A percentile compares a stretch with the other conserved stretches of the same genome.
Conservation (phyloP, 2,888 invertebrate species). For the Melinaea marsaeus region DNA sequence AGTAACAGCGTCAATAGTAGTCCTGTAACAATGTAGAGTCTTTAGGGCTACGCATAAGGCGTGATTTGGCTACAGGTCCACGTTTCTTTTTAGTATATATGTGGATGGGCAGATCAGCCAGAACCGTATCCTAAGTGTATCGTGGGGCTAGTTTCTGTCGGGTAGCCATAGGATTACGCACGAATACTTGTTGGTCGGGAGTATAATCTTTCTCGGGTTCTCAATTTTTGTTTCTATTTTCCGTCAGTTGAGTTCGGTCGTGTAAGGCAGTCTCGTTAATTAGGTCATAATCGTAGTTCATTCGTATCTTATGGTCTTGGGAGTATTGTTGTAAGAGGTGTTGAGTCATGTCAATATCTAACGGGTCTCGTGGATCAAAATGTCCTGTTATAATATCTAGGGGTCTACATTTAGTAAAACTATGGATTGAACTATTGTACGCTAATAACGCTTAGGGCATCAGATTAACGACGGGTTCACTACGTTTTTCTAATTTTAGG, state of each 20-base stretch:
- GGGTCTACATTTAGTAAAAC: too few relatives aligned
- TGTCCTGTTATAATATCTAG: too few relatives aligned
- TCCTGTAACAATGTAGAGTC: conserved; percentile 11
- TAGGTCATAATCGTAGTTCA: not conserved
- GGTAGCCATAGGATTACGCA: conserved; percentile 19
- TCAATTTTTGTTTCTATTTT: conserved; percentile 18
- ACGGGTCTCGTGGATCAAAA: too few relatives aligned
- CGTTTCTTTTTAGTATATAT: conserved; percentile 25
- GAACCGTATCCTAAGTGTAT: conserved; percentile 21
- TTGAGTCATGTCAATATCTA: too few relatives aligned
- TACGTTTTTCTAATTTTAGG: too few relatives aligned
- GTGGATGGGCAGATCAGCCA: conserved; percentile 28
- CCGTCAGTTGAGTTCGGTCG: too few relatives aligned
- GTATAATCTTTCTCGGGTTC: conserved; percentile 7
- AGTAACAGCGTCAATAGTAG: not conserved
- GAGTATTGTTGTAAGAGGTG: too few relatives aligned
- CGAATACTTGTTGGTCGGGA: too few relatives aligned
- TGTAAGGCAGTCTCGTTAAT: not conserved
- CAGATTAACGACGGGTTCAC: too few relatives aligned
- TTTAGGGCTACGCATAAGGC: conserved; percentile 15
- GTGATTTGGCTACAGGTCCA: conserved; percentile 10
- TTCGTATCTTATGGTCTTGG: too few relatives aligned
- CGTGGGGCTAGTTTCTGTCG: conserved; percentile 23
- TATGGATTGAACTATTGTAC: too few relatives aligned
- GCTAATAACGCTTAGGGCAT: too few relatives aligned